Percentiles rank a stretch among this genome's conserved stretches.
Conservation (phyloP, 2,888 invertebrate genomes). For the Mantis religiosa region DNA sequence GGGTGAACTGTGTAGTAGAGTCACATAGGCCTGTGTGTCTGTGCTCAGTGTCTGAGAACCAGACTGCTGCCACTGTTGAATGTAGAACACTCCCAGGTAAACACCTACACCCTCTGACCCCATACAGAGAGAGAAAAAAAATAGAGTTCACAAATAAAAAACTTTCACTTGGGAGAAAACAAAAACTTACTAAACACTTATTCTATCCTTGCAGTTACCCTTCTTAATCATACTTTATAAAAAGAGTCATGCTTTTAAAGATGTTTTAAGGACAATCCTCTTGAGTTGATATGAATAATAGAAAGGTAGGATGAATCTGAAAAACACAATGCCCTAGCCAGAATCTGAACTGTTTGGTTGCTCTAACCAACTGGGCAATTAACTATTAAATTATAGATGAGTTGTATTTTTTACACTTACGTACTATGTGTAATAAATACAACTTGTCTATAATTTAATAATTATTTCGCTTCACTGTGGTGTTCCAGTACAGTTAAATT, state of each 20-base stretch:
- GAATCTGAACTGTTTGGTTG: no score
- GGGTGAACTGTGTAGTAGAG: slow-evolving; percentile 49
- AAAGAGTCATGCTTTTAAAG: background rate
- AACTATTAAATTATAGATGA: no score
- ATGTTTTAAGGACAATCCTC: background rate
- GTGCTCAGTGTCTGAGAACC: slow-evolving; percentile 48
- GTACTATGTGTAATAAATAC: no score
- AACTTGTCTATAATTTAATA: no score
- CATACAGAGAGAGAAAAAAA: background rate
- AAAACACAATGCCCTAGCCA: no score
- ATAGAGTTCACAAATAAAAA: background rate
- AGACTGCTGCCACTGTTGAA: slow-evolving; percentile 41
- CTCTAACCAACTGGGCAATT: no score
- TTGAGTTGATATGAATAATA: background rate
- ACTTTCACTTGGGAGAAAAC: slow-evolving; percentile 16
- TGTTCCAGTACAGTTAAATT: no score
- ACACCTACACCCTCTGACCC: slow-evolving; percentile 31
- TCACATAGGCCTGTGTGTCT: slow-evolving; percentile 55
- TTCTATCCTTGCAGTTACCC: background rate
- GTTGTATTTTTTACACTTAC: no score
- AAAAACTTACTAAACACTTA: background rate
- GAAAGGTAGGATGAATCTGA: no score
- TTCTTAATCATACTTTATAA: background rate
- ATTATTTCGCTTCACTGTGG: no score
- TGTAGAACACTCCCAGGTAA: slow-evolving; percentile 62